Percentiles rank a stretch among this genome's conserved stretches.
phyloP scores from a whole-genome alignment of 2,113 vertebrate genomes.

The Hippocampus guttulatus region DNA sequence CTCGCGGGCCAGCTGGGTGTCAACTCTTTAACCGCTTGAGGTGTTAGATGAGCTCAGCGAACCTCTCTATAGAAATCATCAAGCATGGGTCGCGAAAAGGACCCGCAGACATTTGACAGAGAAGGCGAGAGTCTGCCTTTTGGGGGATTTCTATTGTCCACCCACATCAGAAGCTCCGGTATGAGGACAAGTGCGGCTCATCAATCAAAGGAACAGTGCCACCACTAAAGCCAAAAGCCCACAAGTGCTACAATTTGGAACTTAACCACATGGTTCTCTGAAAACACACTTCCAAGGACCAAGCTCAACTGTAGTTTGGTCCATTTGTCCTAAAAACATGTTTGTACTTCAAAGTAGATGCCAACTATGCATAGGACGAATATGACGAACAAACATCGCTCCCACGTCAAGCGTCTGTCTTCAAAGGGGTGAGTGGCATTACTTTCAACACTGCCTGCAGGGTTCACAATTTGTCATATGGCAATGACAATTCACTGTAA shows the following conservation, averaged over 20 bases:
- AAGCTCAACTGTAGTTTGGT: not conserved
- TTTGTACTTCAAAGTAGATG: not conserved
- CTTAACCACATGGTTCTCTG: not conserved
- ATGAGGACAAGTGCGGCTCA: slow-evolving; percentile 2
- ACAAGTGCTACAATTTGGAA: not conserved
- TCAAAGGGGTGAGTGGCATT: no score
- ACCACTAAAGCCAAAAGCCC: not conserved
- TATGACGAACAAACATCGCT: not conserved
- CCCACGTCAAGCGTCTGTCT: no score
- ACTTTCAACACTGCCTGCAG: no score
- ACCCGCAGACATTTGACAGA: not conserved
- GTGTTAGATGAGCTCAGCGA: slow-evolving; percentile 14
- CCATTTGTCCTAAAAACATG: not conserved
- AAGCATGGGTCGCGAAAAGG: not conserved
- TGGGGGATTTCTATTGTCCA: not conserved
- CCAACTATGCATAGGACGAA: not conserved
- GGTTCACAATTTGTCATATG: no score
- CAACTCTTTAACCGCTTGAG: slow-evolving; percentile 17
- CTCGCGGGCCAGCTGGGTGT: slow-evolving; percentile 15
- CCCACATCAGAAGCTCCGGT: not conserved
- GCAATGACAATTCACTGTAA: not conserved
- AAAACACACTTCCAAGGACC: not conserved
- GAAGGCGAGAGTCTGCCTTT: not conserved
- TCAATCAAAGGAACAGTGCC: slow-evolving; percentile 9
- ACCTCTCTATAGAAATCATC: not conserved